Conservation (phyloP, 2,113 vertebrate species). For the Pelmatolapia mariae region DNA sequence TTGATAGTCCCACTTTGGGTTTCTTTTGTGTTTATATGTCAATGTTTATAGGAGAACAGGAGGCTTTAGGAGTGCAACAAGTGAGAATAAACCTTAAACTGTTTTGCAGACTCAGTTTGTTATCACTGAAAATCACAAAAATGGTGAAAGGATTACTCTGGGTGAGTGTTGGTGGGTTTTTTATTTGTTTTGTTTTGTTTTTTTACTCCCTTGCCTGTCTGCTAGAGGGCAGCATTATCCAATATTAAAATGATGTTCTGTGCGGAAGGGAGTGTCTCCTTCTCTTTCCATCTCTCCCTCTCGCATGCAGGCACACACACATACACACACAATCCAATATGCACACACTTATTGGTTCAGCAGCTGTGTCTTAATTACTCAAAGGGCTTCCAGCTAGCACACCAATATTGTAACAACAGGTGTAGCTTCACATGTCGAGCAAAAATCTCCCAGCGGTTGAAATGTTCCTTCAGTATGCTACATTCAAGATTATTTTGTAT, state of each 20-base stretch:
- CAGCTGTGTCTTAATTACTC: neutral
- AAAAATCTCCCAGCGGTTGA: neutral
- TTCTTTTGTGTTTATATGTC: neutral
- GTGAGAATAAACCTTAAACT: neutral
- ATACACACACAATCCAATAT: neutral
- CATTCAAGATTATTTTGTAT: neutral
- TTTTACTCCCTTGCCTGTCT: neutral
- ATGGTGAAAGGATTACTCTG: neutral
- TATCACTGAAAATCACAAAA: neutral
- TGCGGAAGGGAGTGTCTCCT: neutral
- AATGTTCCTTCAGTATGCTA: neutral
- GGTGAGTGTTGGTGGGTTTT: accelerated
- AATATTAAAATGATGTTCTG: neutral
- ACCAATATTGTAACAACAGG: neutral
- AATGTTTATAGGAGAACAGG: neutral
- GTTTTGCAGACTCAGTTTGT: neutral
- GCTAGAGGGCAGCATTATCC: neutral
- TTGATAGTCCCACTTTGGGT: neutral
- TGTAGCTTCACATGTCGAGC: neutral
- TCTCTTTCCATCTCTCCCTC: neutral
- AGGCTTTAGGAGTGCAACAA: neutral
- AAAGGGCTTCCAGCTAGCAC: neutral
- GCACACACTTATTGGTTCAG: neutral
- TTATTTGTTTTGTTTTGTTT: neutral
- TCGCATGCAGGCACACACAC: accelerated